phyloP scores from a whole-genome alignment of 1,140 invertebrate species.

The Aphaenogaster ashmeadi region DNA sequence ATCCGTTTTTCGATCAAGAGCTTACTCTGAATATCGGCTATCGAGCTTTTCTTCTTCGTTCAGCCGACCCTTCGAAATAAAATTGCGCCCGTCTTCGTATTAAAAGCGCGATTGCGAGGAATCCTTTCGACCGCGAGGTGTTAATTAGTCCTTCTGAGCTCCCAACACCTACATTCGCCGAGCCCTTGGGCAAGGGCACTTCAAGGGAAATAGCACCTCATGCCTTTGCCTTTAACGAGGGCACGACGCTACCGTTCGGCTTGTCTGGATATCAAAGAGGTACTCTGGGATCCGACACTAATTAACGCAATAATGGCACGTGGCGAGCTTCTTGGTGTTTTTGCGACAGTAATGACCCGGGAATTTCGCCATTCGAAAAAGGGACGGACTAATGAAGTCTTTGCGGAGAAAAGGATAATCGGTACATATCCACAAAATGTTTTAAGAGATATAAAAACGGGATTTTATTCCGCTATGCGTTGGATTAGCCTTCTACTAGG shows the following conservation, averaged over 20 bases:
- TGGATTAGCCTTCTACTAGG: neutral
- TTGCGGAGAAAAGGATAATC: neutral
- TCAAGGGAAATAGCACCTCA: constrained; percentile 40
- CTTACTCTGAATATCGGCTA: constrained; percentile 29
- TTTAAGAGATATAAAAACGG: neutral
- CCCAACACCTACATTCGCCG: neutral
- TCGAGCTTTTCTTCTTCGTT: neutral
- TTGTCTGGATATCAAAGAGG: constrained; percentile 56
- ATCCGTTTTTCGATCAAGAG: constrained; percentile 43
- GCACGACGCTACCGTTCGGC: neutral
- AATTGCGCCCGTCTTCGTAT: neutral
- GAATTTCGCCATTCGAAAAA: neutral
- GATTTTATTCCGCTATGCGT: neutral
- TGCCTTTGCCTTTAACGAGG: constrained; percentile 20
- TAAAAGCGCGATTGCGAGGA: neutral
- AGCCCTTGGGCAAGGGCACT: neutral
- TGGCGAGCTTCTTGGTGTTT: constrained; percentile 11
- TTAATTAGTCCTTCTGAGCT: constrained; percentile 42
- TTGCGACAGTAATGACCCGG: neutral
- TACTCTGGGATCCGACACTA: constrained; percentile 19
- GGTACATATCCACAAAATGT: neutral
- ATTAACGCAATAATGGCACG: constrained; percentile 57
- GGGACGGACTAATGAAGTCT: neutral
- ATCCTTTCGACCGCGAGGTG: constrained; percentile 27
- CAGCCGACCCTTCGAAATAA: neutral